Evolutionary conservation across 2,888 invertebrate genomes (phyloP), one percentile per base, ranked within the genome.

Genomic region (Siphonodentalium dalli): DNA sequence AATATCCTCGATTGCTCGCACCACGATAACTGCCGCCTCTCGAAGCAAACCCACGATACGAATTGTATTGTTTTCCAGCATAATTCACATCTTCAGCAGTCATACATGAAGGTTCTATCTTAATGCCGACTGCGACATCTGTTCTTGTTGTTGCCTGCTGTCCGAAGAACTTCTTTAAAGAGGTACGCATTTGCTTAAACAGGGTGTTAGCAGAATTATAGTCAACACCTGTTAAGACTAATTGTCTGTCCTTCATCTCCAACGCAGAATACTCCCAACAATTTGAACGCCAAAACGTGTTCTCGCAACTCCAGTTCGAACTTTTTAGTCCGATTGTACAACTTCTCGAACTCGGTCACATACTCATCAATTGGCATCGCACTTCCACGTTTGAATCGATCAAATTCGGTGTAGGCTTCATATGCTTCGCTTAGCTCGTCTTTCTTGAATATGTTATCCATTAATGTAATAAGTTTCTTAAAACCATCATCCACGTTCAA

Each of bases 331-430:
- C 31, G 43, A 18, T 44, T 51, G 31, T 51, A 37, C n/a, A 51
- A 26, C 39, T 44, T 58, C 27, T 58, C 53, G 45, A 58, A 58
- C n/a, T 57, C 53, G 26, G 57, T 48, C 11, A 48, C 42, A 47
- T 47, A 57, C 18, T 53, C 46, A 20, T 57, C 57, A 43, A 57
- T 57, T 18, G 44, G 35, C 11, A 29, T 18, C 7, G 29, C 40
- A 11, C 34, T 38, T 28, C 38, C 39, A 3, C 39, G 2, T 35
- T 31, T 47, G 31, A 48, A 58, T 27, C 54, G 35, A 38, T 52
- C 59, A 59, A 59, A 59, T 13, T 46, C 45, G 7, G 47, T 43
- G 35, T 59, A 55, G n/a, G 44, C 38, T 28, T 58, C 54, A 54
- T 54, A 58, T 18, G 50, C 58, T 23, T 53, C 43, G 34, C 46